Percentiles rank a stretch among this genome's conserved stretches.
phyloP scores from a whole-genome alignment of 2,113 vertebrate genomes.

The Chamaetylas fuelleborni region DNA sequence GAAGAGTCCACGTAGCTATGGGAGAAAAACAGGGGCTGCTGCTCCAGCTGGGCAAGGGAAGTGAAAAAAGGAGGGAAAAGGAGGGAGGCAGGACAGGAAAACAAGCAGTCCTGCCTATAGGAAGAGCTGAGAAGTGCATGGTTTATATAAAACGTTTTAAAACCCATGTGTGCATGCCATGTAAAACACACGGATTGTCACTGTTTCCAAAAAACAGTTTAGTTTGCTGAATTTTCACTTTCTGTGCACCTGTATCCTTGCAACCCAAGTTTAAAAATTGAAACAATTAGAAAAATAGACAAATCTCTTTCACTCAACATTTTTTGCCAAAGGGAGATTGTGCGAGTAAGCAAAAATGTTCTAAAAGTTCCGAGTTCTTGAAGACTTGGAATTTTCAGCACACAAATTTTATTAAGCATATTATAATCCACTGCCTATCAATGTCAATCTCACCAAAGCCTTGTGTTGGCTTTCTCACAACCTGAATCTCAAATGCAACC shows the following conservation, averaged over 20 bases:
- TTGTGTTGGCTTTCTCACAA: not conserved
- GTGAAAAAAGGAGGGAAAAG: not conserved
- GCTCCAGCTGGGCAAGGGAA: not conserved
- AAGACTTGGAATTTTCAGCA: not conserved
- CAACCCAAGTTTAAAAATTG: rapidly evolving
- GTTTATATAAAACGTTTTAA: not conserved
- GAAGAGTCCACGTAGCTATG: not conserved
- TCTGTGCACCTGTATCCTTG: rapidly evolving
- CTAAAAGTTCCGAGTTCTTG: not conserved
- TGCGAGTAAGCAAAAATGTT: not conserved
- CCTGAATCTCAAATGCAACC: not conserved
- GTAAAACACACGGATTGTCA: not conserved
- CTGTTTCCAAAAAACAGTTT: not conserved
- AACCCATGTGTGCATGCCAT: not conserved
- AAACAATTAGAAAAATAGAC: not conserved
- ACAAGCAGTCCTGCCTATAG: not conserved
- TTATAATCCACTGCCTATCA: not conserved
- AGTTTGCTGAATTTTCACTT: not conserved
- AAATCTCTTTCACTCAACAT: not conserved
- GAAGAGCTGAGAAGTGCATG: not conserved
- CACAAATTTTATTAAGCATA: not conserved
- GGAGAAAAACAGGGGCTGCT: not conserved
- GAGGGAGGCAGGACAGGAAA: not conserved
- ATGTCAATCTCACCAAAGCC: not conserved
- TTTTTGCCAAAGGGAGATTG: not conserved